A percentile compares a stretch with the other conserved stretches of the same genome.
These are phyloP conservation scores for Mus caroli DNA, from an alignment of 2,797 vertebrate species.

Conservation along the genomic window DNA sequence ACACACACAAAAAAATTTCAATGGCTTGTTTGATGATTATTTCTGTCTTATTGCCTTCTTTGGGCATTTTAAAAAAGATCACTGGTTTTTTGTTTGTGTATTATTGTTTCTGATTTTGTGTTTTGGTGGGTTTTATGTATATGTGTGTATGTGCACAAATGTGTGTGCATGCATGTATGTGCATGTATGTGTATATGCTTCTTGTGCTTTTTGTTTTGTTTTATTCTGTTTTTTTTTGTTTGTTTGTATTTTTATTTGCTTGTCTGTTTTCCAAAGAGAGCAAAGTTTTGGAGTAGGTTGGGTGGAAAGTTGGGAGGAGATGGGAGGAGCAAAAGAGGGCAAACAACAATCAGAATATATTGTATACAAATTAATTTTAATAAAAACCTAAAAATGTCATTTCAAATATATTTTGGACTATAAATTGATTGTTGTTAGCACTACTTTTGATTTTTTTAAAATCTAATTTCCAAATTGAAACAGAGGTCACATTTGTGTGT, in stretches of 20 bases:
- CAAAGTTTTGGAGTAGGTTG: background rate
- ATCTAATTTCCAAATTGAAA: slow-evolving; percentile 23
- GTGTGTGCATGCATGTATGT: no score
- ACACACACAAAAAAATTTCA: background rate
- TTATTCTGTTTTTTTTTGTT: background rate
- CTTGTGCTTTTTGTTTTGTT: background rate
- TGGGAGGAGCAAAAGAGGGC: no score
- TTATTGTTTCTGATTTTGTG: background rate
- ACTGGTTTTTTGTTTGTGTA: background rate
- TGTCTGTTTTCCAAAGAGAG: background rate
- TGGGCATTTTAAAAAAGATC: background rate
- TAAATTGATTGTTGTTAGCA: background rate
- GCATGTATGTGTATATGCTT: background rate
- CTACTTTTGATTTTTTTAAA: background rate
- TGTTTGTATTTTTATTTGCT: background rate
- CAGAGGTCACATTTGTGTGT: background rate
- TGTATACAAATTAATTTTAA: background rate
- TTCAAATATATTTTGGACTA: background rate
- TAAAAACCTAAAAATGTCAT: background rate
- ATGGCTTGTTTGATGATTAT: background rate
- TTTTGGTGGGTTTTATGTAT: background rate
- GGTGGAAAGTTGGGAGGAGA: background rate
- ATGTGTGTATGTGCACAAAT: no score
- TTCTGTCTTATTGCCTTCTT: background rate
- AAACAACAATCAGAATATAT: no score